Base-by-base conservation (phyloP, 30 jellyfish, hydroid and myxozoan genomes). In the Pseudorhiza aurosa region DNA sequence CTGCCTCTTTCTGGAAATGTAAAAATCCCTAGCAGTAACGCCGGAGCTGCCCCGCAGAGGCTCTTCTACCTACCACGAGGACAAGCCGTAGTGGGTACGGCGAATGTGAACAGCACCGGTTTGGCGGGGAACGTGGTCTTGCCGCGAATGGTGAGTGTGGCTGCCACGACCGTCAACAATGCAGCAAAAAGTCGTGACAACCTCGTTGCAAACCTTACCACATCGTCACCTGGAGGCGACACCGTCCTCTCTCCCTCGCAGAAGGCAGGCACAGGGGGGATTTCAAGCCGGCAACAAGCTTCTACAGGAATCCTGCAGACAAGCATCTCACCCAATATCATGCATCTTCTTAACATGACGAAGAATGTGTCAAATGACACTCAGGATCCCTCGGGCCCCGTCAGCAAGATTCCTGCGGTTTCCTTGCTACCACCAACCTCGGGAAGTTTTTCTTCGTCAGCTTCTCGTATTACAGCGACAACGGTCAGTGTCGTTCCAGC, bases 271-370 rank as follows among this genome's bases (percentile, higher is more conserved):
- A 26, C 44, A 17, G 63, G 56, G 46, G 56, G 40, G 27, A 37
- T 7, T 25, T 40, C 36, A n/a, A 26, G 32, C 8, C 19, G 17
- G 0, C 72, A 58, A 25, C 24, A 27, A 3, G 8, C 28, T n/a
- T 8, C 77, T 14, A 24, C 4, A 53, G 4, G 37, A 21, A 53
- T 17, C 1, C 17, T 36, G 18, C 69, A 39, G 30, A 50, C 79
- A 47, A 76, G 40, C 32, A 19, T 59, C 12, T 24, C 88, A 18
- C 58, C 83, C 0, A 80, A 80, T 36, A 80, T 80, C 22, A 49
- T 67, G 69, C 91, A 80, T 35, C 43, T 80, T 14, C 72, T 80
- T 42, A 80, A 80, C 58, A 80, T 80, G 91, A 80, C 91, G 21
- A 47, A 31, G 19, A 31, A 80, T 11, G 91, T 72, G 25, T 47